Percentiles rank a stretch among this genome's conserved stretches.
phyloP scores from a whole-genome alignment of 2,888 invertebrate genomes.

The Sinelater perroti region DNA sequence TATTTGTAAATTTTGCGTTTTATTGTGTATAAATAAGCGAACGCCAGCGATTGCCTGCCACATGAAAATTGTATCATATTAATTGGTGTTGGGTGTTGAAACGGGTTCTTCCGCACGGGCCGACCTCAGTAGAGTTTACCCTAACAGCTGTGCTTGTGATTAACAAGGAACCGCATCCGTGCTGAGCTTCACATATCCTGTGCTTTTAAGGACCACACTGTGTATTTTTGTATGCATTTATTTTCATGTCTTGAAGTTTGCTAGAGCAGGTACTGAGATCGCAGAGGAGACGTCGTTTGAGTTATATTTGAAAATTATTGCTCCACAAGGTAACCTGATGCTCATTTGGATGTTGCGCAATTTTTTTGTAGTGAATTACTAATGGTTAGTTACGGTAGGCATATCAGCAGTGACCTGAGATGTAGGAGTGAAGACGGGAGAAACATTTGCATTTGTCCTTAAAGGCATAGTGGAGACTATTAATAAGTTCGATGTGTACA shows the following conservation, averaged over 20 bases:
- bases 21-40: conserved; percentile 12
- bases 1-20: conserved; percentile 16
- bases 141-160: conserved; percentile 29
- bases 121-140: background rate
- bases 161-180: conserved; percentile 26
- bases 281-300: too few relatives aligned
- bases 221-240: conserved; percentile 31
- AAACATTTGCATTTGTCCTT: conserved; percentile 26
- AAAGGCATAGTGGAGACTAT: conserved; percentile 31
- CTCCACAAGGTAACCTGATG: conserved; percentile 2
- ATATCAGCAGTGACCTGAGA: conserved; percentile 32
- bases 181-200: conserved; percentile 38
- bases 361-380: conserved; percentile 25
- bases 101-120: conserved; percentile 18
- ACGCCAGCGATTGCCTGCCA: conserved; percentile 12
- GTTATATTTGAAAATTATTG: too few relatives aligned
- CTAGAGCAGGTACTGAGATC: too few relatives aligned
- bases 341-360: conserved; percentile 31
- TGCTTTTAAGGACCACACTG: conserved; percentile 36
- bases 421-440: background rate
- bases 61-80: background rate
- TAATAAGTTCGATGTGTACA: conserved; percentile 20
- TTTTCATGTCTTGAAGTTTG: background rate
- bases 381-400: conserved; percentile 11
- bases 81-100: conserved; percentile 16